phyloP scores from a whole-genome alignment of 2,113 vertebrate genomes.

The Macrotis lagotis region DNA sequence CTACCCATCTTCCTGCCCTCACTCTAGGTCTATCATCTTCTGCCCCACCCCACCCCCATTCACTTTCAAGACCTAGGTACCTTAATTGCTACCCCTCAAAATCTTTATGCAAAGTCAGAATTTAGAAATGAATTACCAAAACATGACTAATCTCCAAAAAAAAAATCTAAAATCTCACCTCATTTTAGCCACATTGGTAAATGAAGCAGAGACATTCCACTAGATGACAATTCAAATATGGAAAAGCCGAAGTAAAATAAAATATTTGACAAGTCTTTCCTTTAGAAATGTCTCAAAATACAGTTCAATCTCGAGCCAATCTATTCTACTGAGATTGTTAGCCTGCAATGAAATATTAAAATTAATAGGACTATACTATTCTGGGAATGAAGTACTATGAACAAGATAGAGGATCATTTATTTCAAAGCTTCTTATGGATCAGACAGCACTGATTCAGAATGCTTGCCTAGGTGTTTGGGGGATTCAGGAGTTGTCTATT shows the following conservation, averaged over 20 bases:
- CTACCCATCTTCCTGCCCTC: background rate
- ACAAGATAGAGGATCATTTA: constrained; percentile 59
- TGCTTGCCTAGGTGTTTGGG: background rate
- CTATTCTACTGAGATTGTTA: constrained; percentile 72
- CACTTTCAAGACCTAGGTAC: background rate
- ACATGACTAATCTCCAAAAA: constrained; percentile 51
- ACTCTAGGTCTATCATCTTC: background rate
- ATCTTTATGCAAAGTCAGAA: constrained; percentile 23
- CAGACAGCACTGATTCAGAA: background rate
- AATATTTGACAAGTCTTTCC: constrained; percentile 70
- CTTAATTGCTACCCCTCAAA: constrained; percentile 12
- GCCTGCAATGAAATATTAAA: constrained; percentile 65
- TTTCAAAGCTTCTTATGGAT: constrained; percentile 18
- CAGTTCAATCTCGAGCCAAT: constrained; percentile 59
- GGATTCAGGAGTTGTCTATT: background rate
- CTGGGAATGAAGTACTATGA: constrained; percentile 32
- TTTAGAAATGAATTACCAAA: constrained; percentile 40
- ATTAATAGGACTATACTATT: constrained; percentile 69
- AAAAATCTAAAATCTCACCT: constrained; percentile 41
- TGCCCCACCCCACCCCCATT: too few relatives aligned
- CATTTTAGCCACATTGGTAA: constrained; percentile 54
- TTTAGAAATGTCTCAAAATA: constrained; percentile 62
- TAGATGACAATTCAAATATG: constrained; percentile 52
- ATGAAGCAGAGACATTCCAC: constrained; percentile 64
- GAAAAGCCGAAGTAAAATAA: constrained; percentile 61